Base-by-base conservation (phyloP, 1,140 invertebrate genomes). In the Cherax destructor region DNA sequence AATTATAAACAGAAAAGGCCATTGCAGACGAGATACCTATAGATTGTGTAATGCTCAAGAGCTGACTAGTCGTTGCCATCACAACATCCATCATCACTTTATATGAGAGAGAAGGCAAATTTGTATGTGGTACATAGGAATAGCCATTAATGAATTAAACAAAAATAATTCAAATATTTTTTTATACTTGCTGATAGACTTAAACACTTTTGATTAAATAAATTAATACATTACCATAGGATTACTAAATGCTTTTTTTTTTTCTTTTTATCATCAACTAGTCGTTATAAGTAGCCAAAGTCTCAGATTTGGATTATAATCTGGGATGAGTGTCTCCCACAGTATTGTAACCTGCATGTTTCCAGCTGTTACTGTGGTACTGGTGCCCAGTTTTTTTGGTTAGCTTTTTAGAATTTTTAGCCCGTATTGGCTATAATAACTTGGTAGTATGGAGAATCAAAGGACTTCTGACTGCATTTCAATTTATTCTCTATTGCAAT, bases 321-420 rank as follows among this genome's bases (percentile, higher is more conserved):
- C 69, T 74, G 24, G 69, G 69, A 21, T 30, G 24, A 74, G 21
- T 30, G 59, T 49, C 41, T 69, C 41, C 81, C 61, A 69, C 81
- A 69, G 81, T 83, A 83, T 56, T 83, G 41, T 69, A 61, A 69
- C 81, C 41, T 83, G 81, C 81, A 83, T 83, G 81, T 83, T 24
- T 74, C 69, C 69, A 74, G 69, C 69, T 74, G 69, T 74, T 74
- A 74, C n/a, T 74, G 69, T 74, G 69, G 69, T 30, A 74, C 69
- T 30, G 81, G 61, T 59, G 81, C 59, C 59, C 81, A 83, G 61
- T 13, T 21, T 61, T 41, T 30, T 83, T 83, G 81, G n/a, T 83
- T 83, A 69, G 52, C 81, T 83, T 49, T 83, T 74, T 74, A 74
- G 69, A 30, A 74, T 30, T n/a, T 74, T 74, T 74, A 74, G 69